These are phyloP conservation scores for Rhinoptilus africanus DNA, from an alignment of 2,113 vertebrate species.

Conservation along the genomic window DNA sequence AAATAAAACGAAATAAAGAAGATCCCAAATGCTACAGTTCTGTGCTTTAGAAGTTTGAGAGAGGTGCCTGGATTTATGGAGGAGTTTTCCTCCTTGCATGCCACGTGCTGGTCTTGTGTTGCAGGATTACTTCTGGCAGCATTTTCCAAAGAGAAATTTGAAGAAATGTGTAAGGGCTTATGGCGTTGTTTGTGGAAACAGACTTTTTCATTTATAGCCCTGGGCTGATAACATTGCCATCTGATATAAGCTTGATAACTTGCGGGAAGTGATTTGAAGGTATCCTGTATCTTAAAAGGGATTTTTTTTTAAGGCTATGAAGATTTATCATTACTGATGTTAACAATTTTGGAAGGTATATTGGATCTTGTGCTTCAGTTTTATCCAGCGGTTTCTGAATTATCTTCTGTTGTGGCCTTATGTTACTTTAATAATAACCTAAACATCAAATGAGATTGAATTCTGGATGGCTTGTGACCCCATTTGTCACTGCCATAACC, in stretches of 20 bases:
- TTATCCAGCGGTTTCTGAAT: neutral
- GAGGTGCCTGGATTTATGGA: neutral
- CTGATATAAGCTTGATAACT: neutral
- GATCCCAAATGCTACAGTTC: neutral
- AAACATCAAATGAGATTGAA: neutral
- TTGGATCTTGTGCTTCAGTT: neutral
- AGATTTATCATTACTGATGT: neutral
- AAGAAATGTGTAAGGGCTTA: neutral
- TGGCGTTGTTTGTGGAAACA: neutral
- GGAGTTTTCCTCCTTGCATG: accelerated
- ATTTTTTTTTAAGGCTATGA: neutral
- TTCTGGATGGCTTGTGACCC: neutral
- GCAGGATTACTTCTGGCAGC: neutral
- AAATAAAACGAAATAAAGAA: neutral
- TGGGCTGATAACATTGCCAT: neutral
- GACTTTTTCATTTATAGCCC: neutral
- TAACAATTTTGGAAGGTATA: neutral
- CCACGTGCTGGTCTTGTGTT: neutral
- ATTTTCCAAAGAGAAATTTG: neutral
- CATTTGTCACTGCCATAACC: neutral
- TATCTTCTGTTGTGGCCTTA: neutral
- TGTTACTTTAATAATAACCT: neutral
- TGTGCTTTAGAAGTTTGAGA: neutral
- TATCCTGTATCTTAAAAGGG: neutral
- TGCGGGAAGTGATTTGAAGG: neutral